Evolutionary conservation across 2,797 vertebrate genomes (phyloP).

Genomic region (Anisognathus igniventris): DNA sequence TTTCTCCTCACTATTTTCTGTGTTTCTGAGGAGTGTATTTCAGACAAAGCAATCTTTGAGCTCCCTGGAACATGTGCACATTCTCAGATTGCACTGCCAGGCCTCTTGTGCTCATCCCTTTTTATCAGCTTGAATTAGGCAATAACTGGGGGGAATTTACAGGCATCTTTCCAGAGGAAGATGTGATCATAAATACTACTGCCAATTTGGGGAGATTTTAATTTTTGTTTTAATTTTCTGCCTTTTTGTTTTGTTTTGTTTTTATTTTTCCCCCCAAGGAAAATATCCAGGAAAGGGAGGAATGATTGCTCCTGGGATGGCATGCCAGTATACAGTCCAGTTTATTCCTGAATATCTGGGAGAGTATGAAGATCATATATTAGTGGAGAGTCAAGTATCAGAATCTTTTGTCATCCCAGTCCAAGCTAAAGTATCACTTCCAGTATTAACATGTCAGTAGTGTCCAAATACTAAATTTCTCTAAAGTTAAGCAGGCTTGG

Average conservation of each 20-base stretch:
- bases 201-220: not conserved
- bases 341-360: constrained; percentile 87
- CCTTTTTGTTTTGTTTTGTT: not conserved
- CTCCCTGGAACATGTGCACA: not conserved
- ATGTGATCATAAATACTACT: not conserved
- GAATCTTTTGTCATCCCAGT: constrained; percentile 82
- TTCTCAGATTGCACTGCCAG: not conserved
- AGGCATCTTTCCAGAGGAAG: not conserved
- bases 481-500: not conserved
- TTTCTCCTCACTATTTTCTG: not conserved
- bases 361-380: constrained; percentile 85
- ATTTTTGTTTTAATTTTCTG: not conserved
- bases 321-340: constrained; percentile 84
- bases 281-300: constrained; percentile 89
- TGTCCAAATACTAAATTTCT: not conserved
- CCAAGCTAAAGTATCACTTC: constrained; percentile 82
- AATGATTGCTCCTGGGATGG: constrained; percentile 91
- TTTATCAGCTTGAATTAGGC: not conserved
- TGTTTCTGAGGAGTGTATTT: not conserved
- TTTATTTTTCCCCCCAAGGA: constrained; percentile 67
- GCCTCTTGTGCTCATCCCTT: not conserved
- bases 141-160: not conserved
- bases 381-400: constrained; percentile 83
- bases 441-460: constrained; percentile 85
- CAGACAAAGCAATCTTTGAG: not conserved